Evolutionary conservation across 2,888 invertebrate genomes (phyloP).

Genomic region (Carabus problematicus): DNA sequence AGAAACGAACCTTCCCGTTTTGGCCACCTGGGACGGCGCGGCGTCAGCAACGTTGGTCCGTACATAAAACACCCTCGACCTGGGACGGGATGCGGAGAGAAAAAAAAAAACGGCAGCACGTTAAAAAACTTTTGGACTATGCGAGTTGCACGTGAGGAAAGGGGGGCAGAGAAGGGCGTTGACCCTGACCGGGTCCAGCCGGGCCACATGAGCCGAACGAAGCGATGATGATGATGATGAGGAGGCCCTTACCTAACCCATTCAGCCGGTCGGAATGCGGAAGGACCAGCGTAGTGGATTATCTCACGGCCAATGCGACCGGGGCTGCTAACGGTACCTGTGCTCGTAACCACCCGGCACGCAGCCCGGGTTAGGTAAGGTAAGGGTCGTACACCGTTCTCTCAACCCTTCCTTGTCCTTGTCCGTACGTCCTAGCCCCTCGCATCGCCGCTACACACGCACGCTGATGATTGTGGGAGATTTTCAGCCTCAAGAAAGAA

Average conservation of each 20-base stretch:
- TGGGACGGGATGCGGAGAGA: slow-evolving; percentile 38
- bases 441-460: background rate
- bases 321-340: slow-evolving; percentile 43
- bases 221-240: slow-evolving; percentile 28
- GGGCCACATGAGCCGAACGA: slow-evolving; percentile 24
- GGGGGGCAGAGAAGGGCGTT: slow-evolving; percentile 30
- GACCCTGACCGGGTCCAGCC: slow-evolving; percentile 22
- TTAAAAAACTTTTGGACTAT: slow-evolving; percentile 21
- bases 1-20: slow-evolving; percentile 27
- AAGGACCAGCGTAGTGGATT: slow-evolving; percentile 35
- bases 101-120: slow-evolving; percentile 38
- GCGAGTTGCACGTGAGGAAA: slow-evolving; percentile 17
- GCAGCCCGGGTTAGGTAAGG: slow-evolving; percentile 34
- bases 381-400: slow-evolving; percentile 31
- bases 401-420: slow-evolving; percentile 34
- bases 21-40: slow-evolving; percentile 29
- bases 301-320: slow-evolving; percentile 35
- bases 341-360: slow-evolving; percentile 19
- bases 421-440: background rate
- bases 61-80: slow-evolving; percentile 38
- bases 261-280: slow-evolving; percentile 40
- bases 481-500: no score
- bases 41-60: slow-evolving; percentile 5
- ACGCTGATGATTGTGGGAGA: no score
- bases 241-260: slow-evolving; percentile 43